phyloP scores from a whole-genome alignment of 2,113 vertebrate genomes.

The Sterrhoptilus dennistouni region DNA sequence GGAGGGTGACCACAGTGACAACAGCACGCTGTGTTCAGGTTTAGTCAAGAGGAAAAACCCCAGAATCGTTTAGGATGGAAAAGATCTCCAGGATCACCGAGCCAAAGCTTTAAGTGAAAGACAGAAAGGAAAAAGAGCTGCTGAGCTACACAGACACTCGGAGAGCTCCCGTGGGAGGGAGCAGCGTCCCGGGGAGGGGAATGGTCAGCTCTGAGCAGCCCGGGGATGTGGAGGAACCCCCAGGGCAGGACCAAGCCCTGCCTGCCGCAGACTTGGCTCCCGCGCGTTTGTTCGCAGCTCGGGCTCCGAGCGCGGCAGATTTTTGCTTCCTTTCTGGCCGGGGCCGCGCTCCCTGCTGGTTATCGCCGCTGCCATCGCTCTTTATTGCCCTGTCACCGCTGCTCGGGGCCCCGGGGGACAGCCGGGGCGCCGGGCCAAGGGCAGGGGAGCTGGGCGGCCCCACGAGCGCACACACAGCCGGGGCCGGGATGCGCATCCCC shows the following conservation, averaged over 20 bases:
- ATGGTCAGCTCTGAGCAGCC: background rate
- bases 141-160: background rate
- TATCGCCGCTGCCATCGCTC: background rate
- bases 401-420: background rate
- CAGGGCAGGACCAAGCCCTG: background rate
- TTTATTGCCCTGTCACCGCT: background rate
- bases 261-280: background rate
- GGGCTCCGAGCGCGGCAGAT: background rate
- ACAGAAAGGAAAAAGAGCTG: background rate
- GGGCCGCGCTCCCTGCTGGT: background rate
- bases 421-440: background rate
- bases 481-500: accelerated
- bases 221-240: background rate
- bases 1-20: background rate
- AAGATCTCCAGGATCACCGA: background rate
- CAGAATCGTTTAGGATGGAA: background rate
- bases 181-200: background rate
- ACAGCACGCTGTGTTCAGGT: background rate
- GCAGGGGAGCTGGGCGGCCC: background rate
- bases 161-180: background rate
- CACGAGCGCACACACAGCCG: background rate
- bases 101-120: too few species aligned
- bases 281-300: background rate
- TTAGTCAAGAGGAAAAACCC: background rate
- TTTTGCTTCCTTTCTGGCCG: background rate